Conservation (phyloP, 2,888 invertebrate species). For the Neoascia interrupta region DNA sequence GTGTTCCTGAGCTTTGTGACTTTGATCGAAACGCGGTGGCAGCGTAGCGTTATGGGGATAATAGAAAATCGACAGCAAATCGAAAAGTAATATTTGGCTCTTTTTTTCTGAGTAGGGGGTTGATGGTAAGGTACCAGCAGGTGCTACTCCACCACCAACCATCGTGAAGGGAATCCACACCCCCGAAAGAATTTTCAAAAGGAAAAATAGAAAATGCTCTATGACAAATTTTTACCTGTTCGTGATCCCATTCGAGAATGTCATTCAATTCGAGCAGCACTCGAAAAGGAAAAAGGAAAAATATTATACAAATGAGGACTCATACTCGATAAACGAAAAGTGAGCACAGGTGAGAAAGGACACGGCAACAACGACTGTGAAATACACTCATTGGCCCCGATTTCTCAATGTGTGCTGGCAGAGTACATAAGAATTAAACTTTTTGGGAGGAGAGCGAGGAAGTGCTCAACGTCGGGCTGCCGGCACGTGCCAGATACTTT, state of each 20-base stretch:
- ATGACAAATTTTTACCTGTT: constrained; percentile 41
- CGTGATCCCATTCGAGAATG: constrained; percentile 29
- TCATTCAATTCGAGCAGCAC: constrained; percentile 36
- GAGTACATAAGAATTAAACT: background rate
- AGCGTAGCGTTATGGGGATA: background rate
- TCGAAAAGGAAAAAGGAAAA: constrained; percentile 5
- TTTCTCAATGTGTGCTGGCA: constrained; percentile 21
- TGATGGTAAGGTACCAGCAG: background rate
- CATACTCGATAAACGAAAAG: constrained; percentile 30
- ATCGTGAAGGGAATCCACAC: too few species aligned
- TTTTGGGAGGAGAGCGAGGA: background rate
- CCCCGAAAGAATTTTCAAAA: background rate
- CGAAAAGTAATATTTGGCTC: constrained; percentile 11
- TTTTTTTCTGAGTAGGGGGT: too few species aligned
- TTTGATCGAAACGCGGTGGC: constrained; percentile 44
- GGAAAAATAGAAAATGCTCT: background rate
- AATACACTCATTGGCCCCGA: constrained; percentile 48
- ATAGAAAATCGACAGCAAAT: constrained; percentile 24
- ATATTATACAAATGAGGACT: too few species aligned
- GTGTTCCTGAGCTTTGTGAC: constrained; percentile 26
- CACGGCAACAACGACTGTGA: constrained; percentile 29
- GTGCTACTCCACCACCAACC: background rate
- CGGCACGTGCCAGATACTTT: constrained; percentile 59
- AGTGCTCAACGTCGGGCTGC: constrained; percentile 24
- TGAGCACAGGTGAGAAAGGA: constrained; percentile 35